These are phyloP conservation scores for Margaritifera margaritifera DNA, from an alignment of 2,888 invertebrate genomes.

Conservation along the genomic window DNA sequence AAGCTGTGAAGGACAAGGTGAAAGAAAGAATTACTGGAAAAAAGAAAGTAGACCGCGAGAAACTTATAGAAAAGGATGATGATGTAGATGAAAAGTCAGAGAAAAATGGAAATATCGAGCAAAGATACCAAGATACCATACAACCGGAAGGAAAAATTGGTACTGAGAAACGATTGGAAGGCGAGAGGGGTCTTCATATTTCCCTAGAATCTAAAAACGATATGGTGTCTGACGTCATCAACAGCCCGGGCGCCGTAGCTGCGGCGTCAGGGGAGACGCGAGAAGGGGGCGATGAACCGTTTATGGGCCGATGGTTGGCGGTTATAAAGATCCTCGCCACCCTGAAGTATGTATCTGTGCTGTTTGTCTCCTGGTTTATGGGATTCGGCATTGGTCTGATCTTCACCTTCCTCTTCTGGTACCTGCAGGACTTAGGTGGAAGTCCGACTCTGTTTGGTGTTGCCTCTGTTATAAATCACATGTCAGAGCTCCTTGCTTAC, in stretches of 20 bases:
- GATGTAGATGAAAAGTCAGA: conserved; percentile 42
- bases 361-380: conserved; percentile 99
- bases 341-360: conserved; percentile 84
- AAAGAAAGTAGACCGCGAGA: conserved; percentile 49
- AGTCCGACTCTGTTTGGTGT: conserved; percentile 98
- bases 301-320: conserved; percentile 84
- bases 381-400: conserved; percentile 99
- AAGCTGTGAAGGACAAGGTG: conserved; percentile 62
- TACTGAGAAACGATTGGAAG: conserved; percentile 21
- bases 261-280: conserved; percentile 24
- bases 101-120: background rate
- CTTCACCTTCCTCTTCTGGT: conserved; percentile 99
- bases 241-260: conserved; percentile 42
- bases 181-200: conserved; percentile 76
- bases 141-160: background rate
- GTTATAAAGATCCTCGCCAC: conserved; percentile 92
- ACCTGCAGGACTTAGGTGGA: conserved; percentile 88
- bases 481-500: conserved; percentile 98
- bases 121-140: conserved; percentile 21
- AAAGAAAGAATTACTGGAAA: conserved; percentile 53
- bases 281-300: conserved; percentile 52
- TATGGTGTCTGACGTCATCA: conserved; percentile 63
- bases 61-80: conserved; percentile 57
- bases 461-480: conserved; percentile 98
- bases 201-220: conserved; percentile 54